Conservation (phyloP, 2,888 invertebrate species). For the Parnassius apollo region DNA sequence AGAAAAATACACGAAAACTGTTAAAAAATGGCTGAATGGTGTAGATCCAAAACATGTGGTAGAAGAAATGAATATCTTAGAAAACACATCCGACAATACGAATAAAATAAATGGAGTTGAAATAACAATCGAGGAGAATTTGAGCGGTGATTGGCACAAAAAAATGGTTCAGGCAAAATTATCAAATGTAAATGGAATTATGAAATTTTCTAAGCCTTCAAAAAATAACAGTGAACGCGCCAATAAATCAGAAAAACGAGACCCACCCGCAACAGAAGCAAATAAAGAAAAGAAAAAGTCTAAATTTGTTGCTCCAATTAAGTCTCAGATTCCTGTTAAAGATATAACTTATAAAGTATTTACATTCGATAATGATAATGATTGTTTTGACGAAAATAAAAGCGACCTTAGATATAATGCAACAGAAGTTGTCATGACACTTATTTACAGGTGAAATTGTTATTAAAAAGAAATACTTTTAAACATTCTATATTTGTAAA, state of each 20-base stretch:
- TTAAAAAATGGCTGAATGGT: constrained; percentile 60
- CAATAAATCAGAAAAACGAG: constrained; percentile 23
- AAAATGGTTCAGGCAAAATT: constrained; percentile 59
- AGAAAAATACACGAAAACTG: constrained; percentile 53
- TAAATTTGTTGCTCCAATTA: constrained; percentile 58
- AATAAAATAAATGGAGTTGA: constrained; percentile 1
- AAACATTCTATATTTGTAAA: too few species aligned
- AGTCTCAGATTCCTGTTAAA: constrained; percentile 55
- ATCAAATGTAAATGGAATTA: constrained; percentile 61
- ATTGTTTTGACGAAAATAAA: not conserved
- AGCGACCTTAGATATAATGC: not conserved
- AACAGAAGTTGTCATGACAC: constrained; percentile 39
- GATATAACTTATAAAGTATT: constrained; percentile 46
- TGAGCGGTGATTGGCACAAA: constrained; percentile 28
- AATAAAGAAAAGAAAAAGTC: constrained; percentile 47
- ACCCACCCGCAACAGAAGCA: constrained; percentile 1
- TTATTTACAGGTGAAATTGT: constrained; percentile 48
- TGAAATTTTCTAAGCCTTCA: constrained; percentile 60
- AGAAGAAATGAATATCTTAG: constrained; percentile 26
- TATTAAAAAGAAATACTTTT: not conserved
- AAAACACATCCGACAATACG: not conserved
- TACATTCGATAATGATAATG: constrained; percentile 35
- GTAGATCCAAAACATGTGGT: constrained; percentile 36
- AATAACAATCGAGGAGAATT: constrained; percentile 21
- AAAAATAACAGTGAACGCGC: constrained; percentile 28